Conservation (phyloP, 1,140 invertebrate species). For the Drosophila ercepeae region DNA sequence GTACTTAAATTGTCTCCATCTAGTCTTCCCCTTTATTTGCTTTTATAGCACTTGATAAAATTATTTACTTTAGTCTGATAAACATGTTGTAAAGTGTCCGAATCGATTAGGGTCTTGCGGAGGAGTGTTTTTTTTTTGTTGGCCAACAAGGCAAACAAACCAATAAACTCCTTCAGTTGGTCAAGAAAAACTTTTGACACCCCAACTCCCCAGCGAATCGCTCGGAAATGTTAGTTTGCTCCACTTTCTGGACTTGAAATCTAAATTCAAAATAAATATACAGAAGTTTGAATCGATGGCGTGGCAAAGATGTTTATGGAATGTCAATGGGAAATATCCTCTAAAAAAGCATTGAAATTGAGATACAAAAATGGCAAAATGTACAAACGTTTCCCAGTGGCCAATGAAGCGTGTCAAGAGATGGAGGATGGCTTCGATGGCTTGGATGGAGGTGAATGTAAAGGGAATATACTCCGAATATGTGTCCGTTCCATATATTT, state of each 20-base stretch:
- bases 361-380: slow-evolving; percentile 33
- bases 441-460: slow-evolving; percentile 8
- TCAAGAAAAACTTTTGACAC: slow-evolving; percentile 57
- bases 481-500: slow-evolving; percentile 15
- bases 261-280: slow-evolving; percentile 32
- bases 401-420: slow-evolving; percentile 7
- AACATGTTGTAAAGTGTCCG: slow-evolving; percentile 48
- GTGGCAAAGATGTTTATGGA: slow-evolving; percentile 14
- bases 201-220: slow-evolving; percentile 1
- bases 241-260: slow-evolving; percentile 33
- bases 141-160: slow-evolving; percentile 29
- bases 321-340: slow-evolving; percentile 36
- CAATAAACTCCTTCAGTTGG: slow-evolving; percentile 52
- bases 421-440: too few species aligned
- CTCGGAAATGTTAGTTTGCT: slow-evolving; percentile 29
- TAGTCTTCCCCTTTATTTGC: neutral
- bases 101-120: slow-evolving; percentile 29
- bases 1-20: neutral
- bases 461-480: slow-evolving; percentile 29
- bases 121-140: neutral
- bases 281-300: slow-evolving; percentile 8
- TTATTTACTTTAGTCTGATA: slow-evolving; percentile 21
- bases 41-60: slow-evolving; percentile 29
- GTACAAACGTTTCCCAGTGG: slow-evolving; percentile 27
- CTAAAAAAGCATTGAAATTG: slow-evolving; percentile 40